Base-by-base conservation (phyloP, 2,888 invertebrate genomes). In the Synanthedon tipuliformis region DNA sequence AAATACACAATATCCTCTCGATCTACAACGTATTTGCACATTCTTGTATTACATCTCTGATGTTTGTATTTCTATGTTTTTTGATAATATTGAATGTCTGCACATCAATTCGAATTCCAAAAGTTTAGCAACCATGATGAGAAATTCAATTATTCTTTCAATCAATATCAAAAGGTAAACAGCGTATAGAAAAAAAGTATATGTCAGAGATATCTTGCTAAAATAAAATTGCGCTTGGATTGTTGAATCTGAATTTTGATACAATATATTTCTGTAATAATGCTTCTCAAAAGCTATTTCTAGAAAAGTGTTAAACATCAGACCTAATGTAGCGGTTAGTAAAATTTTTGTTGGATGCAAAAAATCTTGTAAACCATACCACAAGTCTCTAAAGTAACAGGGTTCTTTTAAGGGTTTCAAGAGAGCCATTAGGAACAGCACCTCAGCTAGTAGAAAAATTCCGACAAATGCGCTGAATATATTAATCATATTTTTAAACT, bases 41-140 rank as follows among this genome's bases (percentile, higher is more conserved):
- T 34, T 34, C 27, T 8, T 27, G 8, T 34, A 10, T 34, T 10
- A 8, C 10, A 57, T 54, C 11, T 58, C 55, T 11, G 67, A 65
- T 3, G 61, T 55, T 51, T 65, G 57, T 3, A 60, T 59, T 0
- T 45, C 52, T 48, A 62, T 61, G 5, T 74, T 73, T 60, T 55
- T 69, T 0, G 61, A 65, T 48, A 82, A 57, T 56, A 83, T 71
- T 0, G 81, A 71, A 60, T 80, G 63, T 55, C 81, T 62, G 54
- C 81, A 83, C 82, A 80, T 81, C 0, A 80, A 50, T 56, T 84
- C 82, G 57, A 75, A 83, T 53, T 84, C 84, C 2, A 84, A 54
- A 41, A 81, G 57, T 5, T 75, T 63, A 34, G 81, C 79, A 3
- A 81, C 62, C 1, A 59, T 62, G 5, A 72, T 64, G 1, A 71